These are phyloP conservation scores for human DNA, from an alignment of 2,113 vertebrate species.

Conservation along the genomic window GRCh38 chr3:89128001-89128500, in stretches of 20 bases:
- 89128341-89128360: constrained; percentile 37
- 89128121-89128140: not conserved
- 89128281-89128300: constrained; percentile 76
- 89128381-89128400: constrained; percentile 62
- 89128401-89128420: constrained; percentile 60
- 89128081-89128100: not conserved
- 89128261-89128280: constrained; percentile 77
- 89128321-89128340: constrained; percentile 60
- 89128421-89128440: constrained; percentile 27
- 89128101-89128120: not conserved
- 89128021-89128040: not conserved
- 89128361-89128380: constrained; percentile 32
- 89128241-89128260: constrained; percentile 76
- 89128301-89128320: constrained; percentile 75
- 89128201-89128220: constrained; percentile 37
- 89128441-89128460: not conserved
- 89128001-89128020: not conserved
- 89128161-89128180: not conserved
- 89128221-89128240: constrained; percentile 63
- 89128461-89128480: constrained; percentile 29
- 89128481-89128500: not conserved
- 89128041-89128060: not conserved
- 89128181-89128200: constrained; percentile 27
- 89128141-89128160: not conserved
- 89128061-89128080: not conserved